Percentiles rank a stretch among this genome's conserved stretches.
Conservation (phyloP, 35 echinoderm and acorn worm genomes). For the Antedon bifida region DNA sequence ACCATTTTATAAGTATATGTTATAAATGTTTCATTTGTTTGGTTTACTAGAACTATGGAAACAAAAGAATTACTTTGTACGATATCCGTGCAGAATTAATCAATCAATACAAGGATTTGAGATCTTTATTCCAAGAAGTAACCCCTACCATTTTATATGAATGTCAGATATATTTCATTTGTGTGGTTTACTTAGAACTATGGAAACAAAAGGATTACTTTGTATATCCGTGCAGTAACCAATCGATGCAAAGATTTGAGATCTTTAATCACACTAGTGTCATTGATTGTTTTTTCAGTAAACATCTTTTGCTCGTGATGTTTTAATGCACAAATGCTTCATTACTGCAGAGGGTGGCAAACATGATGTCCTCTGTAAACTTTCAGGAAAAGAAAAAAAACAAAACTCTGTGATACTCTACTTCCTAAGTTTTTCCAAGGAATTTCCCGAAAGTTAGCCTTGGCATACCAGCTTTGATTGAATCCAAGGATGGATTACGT, state of each 20-base stretch:
- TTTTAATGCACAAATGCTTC: conserved; percentile 69
- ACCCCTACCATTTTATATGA: no score
- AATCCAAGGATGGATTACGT: conserved; percentile 71
- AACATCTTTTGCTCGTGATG: conserved; percentile 76
- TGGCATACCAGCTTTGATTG: conserved; percentile 72
- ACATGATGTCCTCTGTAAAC: conserved; percentile 60
- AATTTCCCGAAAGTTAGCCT: conserved; percentile 65
- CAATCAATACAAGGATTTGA: no score
- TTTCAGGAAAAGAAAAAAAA: conserved; percentile 35
- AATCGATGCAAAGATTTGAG: no score
- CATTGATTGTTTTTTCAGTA: no score
- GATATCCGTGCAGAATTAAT: no score
- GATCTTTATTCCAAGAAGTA: conserved; percentile 36
- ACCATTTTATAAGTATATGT: no score
- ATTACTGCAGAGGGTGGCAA: conserved; percentile 52
- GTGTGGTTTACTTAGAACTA: no score
- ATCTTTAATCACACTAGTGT: no score
- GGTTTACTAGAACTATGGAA: conserved; percentile 62
- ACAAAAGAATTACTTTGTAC: conserved; percentile 91
- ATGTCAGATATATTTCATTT: no score
- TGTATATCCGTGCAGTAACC: no score
- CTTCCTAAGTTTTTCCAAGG: conserved; percentile 67
- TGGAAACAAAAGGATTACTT: no score
- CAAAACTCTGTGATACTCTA: conserved; percentile 64
- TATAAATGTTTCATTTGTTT: no score